Base-by-base conservation (phyloP, 2,888 invertebrate species). In the Yponomeuta sedellus region DNA sequence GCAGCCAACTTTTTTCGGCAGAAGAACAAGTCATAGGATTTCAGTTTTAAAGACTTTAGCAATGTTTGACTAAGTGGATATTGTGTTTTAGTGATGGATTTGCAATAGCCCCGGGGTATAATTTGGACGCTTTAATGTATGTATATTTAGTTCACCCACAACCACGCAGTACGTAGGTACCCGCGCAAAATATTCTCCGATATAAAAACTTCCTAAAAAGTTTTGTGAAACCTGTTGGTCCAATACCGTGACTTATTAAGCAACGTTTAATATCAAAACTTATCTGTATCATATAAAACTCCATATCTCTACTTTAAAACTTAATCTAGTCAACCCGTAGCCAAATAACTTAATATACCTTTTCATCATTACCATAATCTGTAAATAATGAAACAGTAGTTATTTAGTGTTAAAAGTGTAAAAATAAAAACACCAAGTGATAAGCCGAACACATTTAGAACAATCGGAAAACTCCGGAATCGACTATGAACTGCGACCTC, bases 181-280 rank as follows among this genome's bases (percentile, higher is more conserved):
- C 25, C 25, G 59, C 12, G 22, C 59, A 59, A 22, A 20, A n/a
- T 20, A 59, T 12, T 20, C 62, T 61, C 25, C 25, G 5, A 20
- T 22, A 4, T 59, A 22, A 11, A 59, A 59, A 22, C 22, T 59
- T 52, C 16, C 12, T 16, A 12, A 52, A 52, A 52, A 52, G 44
- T 52, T 52, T 52, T 6, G 44, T 52, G 44, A 67, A 70, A 78
- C 79, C 79, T 74, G 69, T 82, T 68, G 88, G 89, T 82, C 88
- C 89, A 89, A 86, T 71, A 22, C 70, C 81, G 85, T 86, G 89
- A 88, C 87, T 88, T 89, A 78, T 71, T 75, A 71, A 77, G 68
- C 69, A 78, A 77, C 75, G 71, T 72, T 71, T 73, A 69, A 86
- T 87, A 87, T 86, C 86, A 80, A n/a, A 75, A 73, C 69, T 34